Evolutionary conservation across 2,888 invertebrate genomes (phyloP).

Genomic region (Lapara coniferarum): DNA sequence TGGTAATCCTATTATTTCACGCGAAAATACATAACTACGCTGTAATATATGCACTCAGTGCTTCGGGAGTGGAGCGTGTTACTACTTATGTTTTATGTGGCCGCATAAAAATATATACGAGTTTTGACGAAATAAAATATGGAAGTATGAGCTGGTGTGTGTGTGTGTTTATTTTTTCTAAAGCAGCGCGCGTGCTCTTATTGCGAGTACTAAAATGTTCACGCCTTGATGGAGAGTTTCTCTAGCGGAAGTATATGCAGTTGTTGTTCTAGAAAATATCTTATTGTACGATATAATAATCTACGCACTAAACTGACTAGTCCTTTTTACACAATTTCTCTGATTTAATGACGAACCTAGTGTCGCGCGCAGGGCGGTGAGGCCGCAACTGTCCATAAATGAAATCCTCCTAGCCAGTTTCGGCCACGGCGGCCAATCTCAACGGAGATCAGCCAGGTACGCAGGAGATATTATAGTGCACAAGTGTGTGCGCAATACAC

Average conservation of each 20-base stretch:
- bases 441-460: too few species aligned
- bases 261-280: background rate
- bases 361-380: too few species aligned
- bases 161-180: background rate
- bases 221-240: background rate
- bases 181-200: background rate
- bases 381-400: too few species aligned
- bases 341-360: too few species aligned
- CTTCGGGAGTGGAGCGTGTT: slow-evolving; percentile 36
- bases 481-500: too few species aligned
- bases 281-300: too few species aligned
- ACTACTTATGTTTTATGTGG: slow-evolving; percentile 47
- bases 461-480: too few species aligned
- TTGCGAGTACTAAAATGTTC: slow-evolving; percentile 13
- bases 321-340: too few species aligned
- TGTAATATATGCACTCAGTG: slow-evolving; percentile 45
- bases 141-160: slow-evolving; percentile 1
- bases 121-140: slow-evolving; percentile 23
- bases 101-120: slow-evolving; percentile 42
- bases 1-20: slow-evolving; percentile 31
- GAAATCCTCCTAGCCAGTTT: too few species aligned
- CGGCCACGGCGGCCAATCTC: too few species aligned
- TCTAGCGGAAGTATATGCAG: background rate
- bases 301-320: too few species aligned
- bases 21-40: slow-evolving; percentile 26